phyloP scores from a whole-genome alignment of 1,140 invertebrate species.

The Ceratina japonica region DNA sequence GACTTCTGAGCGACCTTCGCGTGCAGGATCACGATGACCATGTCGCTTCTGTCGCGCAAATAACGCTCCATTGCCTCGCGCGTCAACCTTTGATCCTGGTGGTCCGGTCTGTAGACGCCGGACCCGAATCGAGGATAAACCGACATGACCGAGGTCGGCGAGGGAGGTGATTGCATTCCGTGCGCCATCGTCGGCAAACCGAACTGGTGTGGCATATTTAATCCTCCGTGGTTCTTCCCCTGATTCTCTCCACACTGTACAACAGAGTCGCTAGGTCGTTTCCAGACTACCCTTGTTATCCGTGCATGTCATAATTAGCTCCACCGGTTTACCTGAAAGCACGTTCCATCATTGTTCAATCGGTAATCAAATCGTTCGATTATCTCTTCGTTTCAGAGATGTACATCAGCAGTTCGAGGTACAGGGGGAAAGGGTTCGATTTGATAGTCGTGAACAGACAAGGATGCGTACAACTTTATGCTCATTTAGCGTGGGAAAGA shows the following conservation, averaged over 20 bases:
- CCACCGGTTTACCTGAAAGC: slow-evolving; percentile 43
- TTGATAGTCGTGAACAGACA: background rate
- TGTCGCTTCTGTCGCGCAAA: slow-evolving; percentile 94
- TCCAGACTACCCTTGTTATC: slow-evolving; percentile 46
- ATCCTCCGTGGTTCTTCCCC: slow-evolving; percentile 34
- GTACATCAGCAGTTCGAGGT: no score
- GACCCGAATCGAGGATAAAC: slow-evolving; percentile 81
- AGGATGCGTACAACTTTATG: slow-evolving; percentile 31
- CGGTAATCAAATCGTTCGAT: background rate
- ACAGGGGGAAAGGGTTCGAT: background rate
- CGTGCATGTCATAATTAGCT: slow-evolving; percentile 33
- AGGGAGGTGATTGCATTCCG: slow-evolving; percentile 88
- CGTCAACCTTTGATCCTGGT: slow-evolving; percentile 88
- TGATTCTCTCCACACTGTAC: slow-evolving; percentile 24
- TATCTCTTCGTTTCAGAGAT: background rate
- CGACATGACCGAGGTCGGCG: slow-evolving; percentile 84
- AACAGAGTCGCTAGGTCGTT: slow-evolving; percentile 28
- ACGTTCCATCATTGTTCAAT: slow-evolving; percentile 5
- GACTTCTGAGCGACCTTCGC: slow-evolving; percentile 99
- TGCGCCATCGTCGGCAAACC: slow-evolving; percentile 84
- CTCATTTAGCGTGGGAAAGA: slow-evolving; percentile 56
- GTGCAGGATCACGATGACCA: slow-evolving; percentile 98
- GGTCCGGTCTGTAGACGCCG: slow-evolving; percentile 85
- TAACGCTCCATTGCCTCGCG: slow-evolving; percentile 98
- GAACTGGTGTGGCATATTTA: slow-evolving; percentile 88